Conservation (phyloP, 1,140 invertebrate species). For the Acyrthosiphon pisum region DNA sequence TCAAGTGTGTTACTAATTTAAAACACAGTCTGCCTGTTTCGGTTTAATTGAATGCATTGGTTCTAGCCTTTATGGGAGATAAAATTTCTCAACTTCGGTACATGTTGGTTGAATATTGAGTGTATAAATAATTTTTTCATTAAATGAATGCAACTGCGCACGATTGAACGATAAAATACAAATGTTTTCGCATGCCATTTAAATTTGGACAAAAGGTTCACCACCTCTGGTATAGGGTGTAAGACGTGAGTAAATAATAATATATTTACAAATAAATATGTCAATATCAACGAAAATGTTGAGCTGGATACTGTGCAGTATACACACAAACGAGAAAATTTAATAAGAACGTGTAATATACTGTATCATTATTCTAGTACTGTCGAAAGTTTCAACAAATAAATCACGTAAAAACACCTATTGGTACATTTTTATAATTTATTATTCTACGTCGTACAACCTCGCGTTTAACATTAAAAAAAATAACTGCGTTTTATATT, state of each 20-base stretch:
- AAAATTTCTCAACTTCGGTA: no score
- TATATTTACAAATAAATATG: background rate
- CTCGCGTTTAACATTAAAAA: background rate
- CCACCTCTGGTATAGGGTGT: background rate
- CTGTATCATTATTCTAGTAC: background rate
- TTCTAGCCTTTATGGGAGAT: no score
- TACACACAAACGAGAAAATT: background rate
- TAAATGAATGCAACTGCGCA: no score
- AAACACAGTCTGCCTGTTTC: no score
- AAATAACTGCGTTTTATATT: background rate
- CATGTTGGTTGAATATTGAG: no score
- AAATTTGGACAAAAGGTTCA: no score
- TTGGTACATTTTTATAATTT: background rate
- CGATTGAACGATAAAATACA: no score
- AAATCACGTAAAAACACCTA: background rate
- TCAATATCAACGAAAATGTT: background rate
- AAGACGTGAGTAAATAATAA: no score
- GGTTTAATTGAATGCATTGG: no score
- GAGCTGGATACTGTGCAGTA: background rate
- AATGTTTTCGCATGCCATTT: no score
- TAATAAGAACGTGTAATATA: background rate
- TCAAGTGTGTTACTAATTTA: no score
- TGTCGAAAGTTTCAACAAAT: background rate
- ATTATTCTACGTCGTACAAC: background rate
- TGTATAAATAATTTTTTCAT: no score